Evolutionary conservation across 2,113 vertebrate species (phyloP).

Genomic region (Gorsachius goisagi): DNA sequence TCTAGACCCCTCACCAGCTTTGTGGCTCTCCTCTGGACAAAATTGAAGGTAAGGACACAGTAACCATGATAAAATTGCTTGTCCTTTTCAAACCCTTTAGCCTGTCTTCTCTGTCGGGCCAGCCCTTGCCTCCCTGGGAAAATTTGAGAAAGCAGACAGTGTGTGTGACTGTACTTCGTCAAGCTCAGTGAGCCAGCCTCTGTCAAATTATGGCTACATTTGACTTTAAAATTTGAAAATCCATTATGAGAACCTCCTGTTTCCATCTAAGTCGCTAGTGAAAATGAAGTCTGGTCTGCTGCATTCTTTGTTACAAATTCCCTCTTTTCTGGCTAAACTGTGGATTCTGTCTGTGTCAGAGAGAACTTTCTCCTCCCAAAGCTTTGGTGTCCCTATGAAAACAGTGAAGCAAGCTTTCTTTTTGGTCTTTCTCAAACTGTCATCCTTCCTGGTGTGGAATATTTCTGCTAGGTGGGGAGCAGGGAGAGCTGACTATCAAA

Average conservation of each 20-base stretch:
- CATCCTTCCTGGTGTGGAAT: not conserved
- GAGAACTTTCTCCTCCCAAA: not conserved
- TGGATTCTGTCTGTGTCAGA: not conserved
- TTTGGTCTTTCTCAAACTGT: not conserved
- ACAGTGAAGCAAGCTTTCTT: not conserved
- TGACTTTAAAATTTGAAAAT: slow-evolving; percentile 3
- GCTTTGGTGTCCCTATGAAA: not conserved
- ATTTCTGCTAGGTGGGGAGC: not conserved
- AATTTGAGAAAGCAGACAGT: not conserved
- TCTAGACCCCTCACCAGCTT: too few relatives aligned
- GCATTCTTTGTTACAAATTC: not conserved
- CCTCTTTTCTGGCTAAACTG: not conserved
- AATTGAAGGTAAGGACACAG: not conserved
- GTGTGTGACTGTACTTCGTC: not conserved
- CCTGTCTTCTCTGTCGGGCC: not conserved
- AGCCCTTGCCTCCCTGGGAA: not conserved
- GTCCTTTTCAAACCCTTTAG: not conserved
- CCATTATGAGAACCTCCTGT: not conserved
- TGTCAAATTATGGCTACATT: not conserved
- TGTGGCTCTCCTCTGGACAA: too few relatives aligned
- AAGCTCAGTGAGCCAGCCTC: not conserved
- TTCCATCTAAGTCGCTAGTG: not conserved
- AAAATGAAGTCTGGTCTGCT: not conserved
- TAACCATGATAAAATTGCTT: not conserved
- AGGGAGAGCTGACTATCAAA: not conserved